These are phyloP conservation scores for Thalpophila matura DNA, from an alignment of 2,888 invertebrate genomes.

Conservation along the genomic window DNA sequence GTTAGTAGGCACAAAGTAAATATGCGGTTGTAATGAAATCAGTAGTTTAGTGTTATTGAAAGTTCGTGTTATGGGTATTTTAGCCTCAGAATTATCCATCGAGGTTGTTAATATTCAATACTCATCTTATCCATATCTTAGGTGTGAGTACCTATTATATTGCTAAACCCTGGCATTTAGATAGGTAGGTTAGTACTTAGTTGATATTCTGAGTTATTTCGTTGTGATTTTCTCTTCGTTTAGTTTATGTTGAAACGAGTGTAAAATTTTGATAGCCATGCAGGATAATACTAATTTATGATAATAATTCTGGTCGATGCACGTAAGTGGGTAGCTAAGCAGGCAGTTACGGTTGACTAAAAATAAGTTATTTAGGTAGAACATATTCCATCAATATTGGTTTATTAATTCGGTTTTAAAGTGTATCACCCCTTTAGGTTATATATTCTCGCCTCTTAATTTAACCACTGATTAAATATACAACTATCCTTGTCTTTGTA, in stretches of 20 bases:
- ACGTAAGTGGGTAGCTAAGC: constrained; percentile 18
- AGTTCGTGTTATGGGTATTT: constrained; percentile 70
- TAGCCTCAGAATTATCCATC: constrained; percentile 61
- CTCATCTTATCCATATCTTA: constrained; percentile 40
- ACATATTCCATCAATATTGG: too few relatives aligned
- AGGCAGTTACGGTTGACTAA: background rate
- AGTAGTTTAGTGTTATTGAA: constrained; percentile 78
- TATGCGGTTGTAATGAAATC: constrained; percentile 80
- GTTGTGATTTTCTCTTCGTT: constrained; percentile 33
- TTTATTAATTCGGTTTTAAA: too few relatives aligned
- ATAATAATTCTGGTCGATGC: constrained; percentile 33
- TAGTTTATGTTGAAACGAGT: constrained; percentile 53
- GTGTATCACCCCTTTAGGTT: too few relatives aligned
- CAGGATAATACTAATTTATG: constrained; percentile 55
- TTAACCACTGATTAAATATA: too few relatives aligned
- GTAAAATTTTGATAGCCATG: constrained; percentile 60
- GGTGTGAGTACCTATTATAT: constrained; percentile 41
- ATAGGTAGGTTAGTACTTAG: too few relatives aligned
- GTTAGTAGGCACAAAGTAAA: constrained; percentile 72
- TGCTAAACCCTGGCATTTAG: constrained; percentile 41
- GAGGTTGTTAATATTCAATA: constrained; percentile 68
- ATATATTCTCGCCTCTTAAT: too few relatives aligned
- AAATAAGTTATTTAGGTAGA: background rate
- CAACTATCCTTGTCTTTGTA: too few relatives aligned
- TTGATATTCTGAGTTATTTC: constrained; percentile 27